Evolutionary conservation across 1,140 invertebrate species (phyloP), one percentile per base, ranked within the genome.

Genomic region (Chionoecetes opilio): DNA sequence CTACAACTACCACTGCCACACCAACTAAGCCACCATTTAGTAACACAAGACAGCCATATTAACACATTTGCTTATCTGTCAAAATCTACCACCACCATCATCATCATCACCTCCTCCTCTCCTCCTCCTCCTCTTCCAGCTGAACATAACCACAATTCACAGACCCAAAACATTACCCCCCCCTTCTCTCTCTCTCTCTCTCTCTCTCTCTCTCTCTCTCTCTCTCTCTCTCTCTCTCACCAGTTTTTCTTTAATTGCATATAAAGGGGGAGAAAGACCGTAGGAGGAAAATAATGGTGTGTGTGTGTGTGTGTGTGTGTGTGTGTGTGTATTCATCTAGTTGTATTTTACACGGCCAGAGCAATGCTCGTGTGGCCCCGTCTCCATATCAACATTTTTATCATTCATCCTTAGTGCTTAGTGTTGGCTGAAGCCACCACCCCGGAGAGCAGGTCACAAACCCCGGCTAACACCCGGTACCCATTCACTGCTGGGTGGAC

Each of bases 261-360:
- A 5, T 84, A 87, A 14, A 34, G 37, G 85, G 85, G 26, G 85
- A 87, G 37, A 87, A 32, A 29, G n/a, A 26, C 11, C 17, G n/a
- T 26, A 34, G 85, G 85, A 87, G 85, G 85, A 87, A 9, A 3
- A 86, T 2, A 84, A 84, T 3, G 21, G 53, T 31, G 2, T 32
- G 85, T 87, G 85, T 87, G 85, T 87, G 85, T 87, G 85, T 87
- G 85, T 87, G 85, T 87, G 85, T 87, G 85, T 87, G 85, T 87
- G 85, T 87, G 85, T 87, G 85, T 87, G 85, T 87, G 85, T 87
- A 32, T 87, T n/a, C n/a, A n/a, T n/a, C n/a, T n/a, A n/a, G n/a
- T n/a, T n/a, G n/a, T n/a, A n/a, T n/a, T n/a, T n/a, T n/a, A n/a
- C n/a, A n/a, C n/a, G n/a, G n/a, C n/a, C n/a, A n/a, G n/a, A n/a